These are phyloP conservation scores for Gambelia wislizenii DNA, from an alignment of 2,797 vertebrate species.

Conservation along the genomic window DNA sequence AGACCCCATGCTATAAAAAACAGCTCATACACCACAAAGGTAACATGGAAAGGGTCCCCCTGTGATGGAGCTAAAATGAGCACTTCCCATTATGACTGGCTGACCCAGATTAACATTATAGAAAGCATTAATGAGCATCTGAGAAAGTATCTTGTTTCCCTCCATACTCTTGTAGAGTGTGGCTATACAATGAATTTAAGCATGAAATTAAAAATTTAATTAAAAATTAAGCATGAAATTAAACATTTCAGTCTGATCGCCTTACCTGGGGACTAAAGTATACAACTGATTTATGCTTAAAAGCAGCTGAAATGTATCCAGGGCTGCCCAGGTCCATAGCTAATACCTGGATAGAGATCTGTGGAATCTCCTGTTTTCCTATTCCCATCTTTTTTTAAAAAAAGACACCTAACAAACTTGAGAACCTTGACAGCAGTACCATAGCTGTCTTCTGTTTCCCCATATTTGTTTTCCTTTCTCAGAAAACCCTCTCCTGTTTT, in stretches of 20 bases:
- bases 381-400: no score
- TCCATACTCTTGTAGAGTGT: slow-evolving; percentile 8
- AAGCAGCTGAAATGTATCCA: neutral
- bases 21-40: neutral
- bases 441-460: no score
- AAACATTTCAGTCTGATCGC: slow-evolving; percentile 10
- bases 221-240: neutral
- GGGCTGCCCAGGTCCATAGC: no score
- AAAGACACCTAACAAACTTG: no score
- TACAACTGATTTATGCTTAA: slow-evolving; percentile 16
- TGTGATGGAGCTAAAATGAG: neutral
- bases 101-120: neutral
- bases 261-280: neutral
- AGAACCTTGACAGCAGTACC: no score
- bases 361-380: no score
- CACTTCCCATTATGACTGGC: neutral
- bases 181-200: slow-evolving; percentile 10
- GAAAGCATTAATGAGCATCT: neutral
- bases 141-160: slow-evolving; percentile 9
- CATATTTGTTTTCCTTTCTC: no score
- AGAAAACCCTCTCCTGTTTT: no score
- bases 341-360: no score
- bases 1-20: neutral
- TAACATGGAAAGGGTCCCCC: neutral
- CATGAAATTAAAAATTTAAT: slow-evolving; percentile 1